Percentiles rank a stretch among this genome's conserved stretches.
Evolutionary conservation across 2,888 invertebrate species (phyloP).

Genomic region (Pristionchus entomophagus): DNA sequence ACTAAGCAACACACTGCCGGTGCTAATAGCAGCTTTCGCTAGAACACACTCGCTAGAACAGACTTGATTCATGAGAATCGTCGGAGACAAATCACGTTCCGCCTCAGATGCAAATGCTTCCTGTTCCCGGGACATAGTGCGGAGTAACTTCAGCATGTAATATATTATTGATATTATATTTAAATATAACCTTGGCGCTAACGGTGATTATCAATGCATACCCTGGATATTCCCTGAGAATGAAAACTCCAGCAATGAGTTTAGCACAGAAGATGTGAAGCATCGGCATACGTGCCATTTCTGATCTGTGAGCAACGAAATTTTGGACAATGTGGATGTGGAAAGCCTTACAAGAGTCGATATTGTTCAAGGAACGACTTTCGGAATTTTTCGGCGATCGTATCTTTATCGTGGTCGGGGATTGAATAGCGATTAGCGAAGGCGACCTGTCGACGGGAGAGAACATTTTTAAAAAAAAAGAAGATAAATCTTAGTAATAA

Average conservation of each 20-base stretch:
- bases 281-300: not conserved
- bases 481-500: not conserved
- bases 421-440: too few species aligned
- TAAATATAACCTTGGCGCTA: not conserved
- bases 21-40: not conserved
- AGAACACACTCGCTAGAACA: not conserved
- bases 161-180: not conserved
- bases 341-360: not conserved
- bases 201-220: not conserved
- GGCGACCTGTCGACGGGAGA: not conserved
- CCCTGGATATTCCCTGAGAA: not conserved
- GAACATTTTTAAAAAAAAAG: not conserved
- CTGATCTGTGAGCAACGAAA: not conserved
- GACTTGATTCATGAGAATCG: not conserved
- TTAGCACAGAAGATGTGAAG: not conserved
- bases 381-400: not conserved
- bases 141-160: too few species aligned
- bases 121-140: not conserved
- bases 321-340: not conserved
- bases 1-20: too few species aligned
- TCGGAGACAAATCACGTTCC: not conserved
- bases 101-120: not conserved
- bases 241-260: too few species aligned
- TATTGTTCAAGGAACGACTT: not conserved
- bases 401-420: not conserved